A percentile compares a stretch with the other conserved stretches of the same genome.
Conservation (phyloP, 2,113 vertebrate species). For the Cololabis saira region DNA sequence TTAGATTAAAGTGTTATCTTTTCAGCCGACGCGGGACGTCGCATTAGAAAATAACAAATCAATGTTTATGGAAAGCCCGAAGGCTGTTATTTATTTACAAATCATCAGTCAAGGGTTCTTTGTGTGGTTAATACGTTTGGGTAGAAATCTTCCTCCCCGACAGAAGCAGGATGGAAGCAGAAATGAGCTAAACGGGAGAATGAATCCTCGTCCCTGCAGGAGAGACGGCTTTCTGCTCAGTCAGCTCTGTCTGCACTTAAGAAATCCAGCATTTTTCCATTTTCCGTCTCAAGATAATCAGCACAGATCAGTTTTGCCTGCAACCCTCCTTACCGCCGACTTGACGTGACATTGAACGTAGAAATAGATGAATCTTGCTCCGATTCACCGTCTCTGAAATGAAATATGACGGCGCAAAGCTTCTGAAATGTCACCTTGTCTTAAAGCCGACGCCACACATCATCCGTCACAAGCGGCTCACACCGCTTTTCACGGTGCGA, state of each 20-base stretch:
- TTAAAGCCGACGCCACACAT: slow-evolving; percentile 38
- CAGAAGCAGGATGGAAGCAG: slow-evolving; percentile 14
- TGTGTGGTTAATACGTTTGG: slow-evolving; percentile 6
- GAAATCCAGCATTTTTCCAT: not conserved
- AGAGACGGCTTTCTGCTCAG: not conserved
- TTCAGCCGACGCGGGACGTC: slow-evolving; percentile 12
- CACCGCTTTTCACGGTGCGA: slow-evolving; percentile 14
- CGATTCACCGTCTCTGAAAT: slow-evolving; percentile 23
- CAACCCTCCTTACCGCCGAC: slow-evolving; percentile 2
- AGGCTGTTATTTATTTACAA: slow-evolving; percentile 24
- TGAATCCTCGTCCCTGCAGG: not conserved
- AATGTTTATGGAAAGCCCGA: slow-evolving; percentile 42
- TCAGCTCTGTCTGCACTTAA: slow-evolving; percentile 8
- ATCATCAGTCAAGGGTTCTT: slow-evolving; percentile 21
- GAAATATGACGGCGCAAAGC: slow-evolving; percentile 21
- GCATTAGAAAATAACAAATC: slow-evolving; percentile 30
- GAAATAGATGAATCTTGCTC: slow-evolving; percentile 28
- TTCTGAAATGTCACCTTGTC: slow-evolving; percentile 54
- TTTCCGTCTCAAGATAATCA: slow-evolving; percentile 1
- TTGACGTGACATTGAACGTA: slow-evolving; percentile 26
- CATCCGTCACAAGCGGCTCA: slow-evolving; percentile 56
- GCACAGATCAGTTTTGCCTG: not conserved
- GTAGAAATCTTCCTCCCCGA: slow-evolving; percentile 4
- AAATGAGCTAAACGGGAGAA: slow-evolving; percentile 6
- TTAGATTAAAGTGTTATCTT: slow-evolving; percentile 25